phyloP scores from a whole-genome alignment of 2,888 invertebrate species.

The Allophyes oxyacanthae region DNA sequence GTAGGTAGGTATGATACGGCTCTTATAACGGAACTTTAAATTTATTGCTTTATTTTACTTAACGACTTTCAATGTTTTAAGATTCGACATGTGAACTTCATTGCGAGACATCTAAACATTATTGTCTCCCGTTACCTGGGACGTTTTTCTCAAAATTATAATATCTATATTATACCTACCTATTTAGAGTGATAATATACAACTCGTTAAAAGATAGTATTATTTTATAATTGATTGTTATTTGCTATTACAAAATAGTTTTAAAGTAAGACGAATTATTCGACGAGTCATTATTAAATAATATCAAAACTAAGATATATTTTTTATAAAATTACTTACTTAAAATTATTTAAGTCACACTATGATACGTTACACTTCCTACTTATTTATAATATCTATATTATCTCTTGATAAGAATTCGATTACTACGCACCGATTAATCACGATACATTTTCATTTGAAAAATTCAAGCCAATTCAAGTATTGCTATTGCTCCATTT shows the following conservation, averaged over 20 bases:
- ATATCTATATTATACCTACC: not conserved
- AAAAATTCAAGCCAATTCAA: too few species aligned
- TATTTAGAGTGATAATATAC: too few species aligned
- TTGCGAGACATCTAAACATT: conserved; percentile 21
- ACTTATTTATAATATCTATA: too few species aligned
- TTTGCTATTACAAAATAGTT: not conserved
- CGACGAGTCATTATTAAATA: too few species aligned
- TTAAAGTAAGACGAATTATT: too few species aligned
- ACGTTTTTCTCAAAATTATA: conserved; percentile 6
- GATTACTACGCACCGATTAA: not conserved
- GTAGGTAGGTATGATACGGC: conserved; percentile 64
- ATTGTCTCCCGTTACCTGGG: conserved; percentile 18
- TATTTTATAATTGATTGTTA: not conserved
- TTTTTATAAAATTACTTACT: too few species aligned
- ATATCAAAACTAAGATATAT: too few species aligned
- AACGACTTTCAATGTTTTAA: conserved; percentile 76
- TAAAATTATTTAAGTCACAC: too few species aligned
- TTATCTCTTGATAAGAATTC: too few species aligned
- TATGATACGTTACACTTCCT: too few species aligned
- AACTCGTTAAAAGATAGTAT: not conserved
- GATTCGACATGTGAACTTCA: conserved; percentile 69
- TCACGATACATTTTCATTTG: not conserved
- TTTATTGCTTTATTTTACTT: conserved; percentile 81
- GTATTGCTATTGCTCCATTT: conserved; percentile 8
- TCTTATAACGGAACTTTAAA: conserved; percentile 77